Base-by-base conservation (phyloP, 2,797 vertebrate species). In the Gambusia yucatana region DNA sequence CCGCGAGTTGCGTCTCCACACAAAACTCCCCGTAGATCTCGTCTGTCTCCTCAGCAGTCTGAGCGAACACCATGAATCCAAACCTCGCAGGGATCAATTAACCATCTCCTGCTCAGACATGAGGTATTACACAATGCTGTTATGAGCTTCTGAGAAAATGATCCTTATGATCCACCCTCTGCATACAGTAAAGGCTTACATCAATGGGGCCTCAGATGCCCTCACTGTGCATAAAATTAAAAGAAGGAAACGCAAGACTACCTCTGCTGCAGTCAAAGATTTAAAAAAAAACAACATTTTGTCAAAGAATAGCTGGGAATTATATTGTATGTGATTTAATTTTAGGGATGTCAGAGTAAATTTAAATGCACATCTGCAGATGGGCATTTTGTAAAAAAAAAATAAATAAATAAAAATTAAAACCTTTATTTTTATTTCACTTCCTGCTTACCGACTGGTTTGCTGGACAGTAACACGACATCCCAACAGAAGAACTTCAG, bases 61-160 rank as follows among this genome's bases (percentile, higher is more conserved):
- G 73, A 69, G 36, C 47, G 55, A 65, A 76, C 77, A 36, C 69
- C 72, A 44, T 82, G 77, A 86, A 82, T 88, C 65, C 52, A 83
- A 77, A 77, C 76, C 92, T 91, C 87, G 16, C 84, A 85, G 78
- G 89, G 88, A 91, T 92, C 89, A 93, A 91, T 90, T 90, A 90
- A 85, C 78, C n/a, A 63, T 52, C 78, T 75, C 8, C 20, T 67
- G 39, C 69, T 82, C 72, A 76, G 71, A 78, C 85, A 47, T 39
- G 67, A 85, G 30, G 73, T 76, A 86, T 89, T 83, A 88, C 79
- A 80, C 80, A 85, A 88, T 82, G 55, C 65, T 81, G 67, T 47
- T 77, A 57, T 59, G 85, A 78, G 78, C 73, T 43, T 76, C 63
- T 43, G 41, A 80, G 61, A 75, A 80, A 74, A 75, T 52, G 41